A percentile compares a stretch with the other conserved stretches of the same genome.
These are phyloP conservation scores for Subacronicta megacephala DNA, from an alignment of 2,888 invertebrate species.

Conservation along the genomic window DNA sequence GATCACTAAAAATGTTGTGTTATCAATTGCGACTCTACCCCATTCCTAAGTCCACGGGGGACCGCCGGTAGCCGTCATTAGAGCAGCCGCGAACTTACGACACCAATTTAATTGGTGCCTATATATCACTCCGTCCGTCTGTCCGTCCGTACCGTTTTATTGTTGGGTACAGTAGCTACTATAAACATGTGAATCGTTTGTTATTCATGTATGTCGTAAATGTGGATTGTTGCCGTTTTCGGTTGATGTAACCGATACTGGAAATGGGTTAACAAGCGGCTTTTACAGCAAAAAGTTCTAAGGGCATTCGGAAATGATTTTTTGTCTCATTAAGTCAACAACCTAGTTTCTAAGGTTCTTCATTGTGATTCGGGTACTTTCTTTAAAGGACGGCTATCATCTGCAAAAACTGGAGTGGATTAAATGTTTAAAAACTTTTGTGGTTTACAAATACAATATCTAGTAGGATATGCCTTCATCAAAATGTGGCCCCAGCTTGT, in stretches of 20 bases:
- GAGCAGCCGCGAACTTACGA: constrained; percentile 80
- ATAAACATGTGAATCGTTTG: constrained; percentile 84
- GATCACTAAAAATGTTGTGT: no score
- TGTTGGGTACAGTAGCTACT: constrained; percentile 79
- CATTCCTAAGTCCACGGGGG: constrained; percentile 49
- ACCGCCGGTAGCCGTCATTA: constrained; percentile 85
- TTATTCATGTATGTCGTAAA: constrained; percentile 60
- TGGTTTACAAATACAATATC: no score
- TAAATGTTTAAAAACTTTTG: no score
- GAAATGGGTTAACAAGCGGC: constrained; percentile 22
- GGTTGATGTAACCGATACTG: constrained; percentile 1
- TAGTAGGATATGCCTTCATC: no score
- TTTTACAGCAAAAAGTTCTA: constrained; percentile 5
- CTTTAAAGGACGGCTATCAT: no score
- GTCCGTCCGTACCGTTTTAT: constrained; percentile 77
- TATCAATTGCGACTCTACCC: constrained; percentile 33
- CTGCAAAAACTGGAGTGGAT: no score
- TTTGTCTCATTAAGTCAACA: background rate
- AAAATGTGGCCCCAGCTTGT: no score
- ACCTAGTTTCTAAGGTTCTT: no score
- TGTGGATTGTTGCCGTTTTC: constrained; percentile 25
- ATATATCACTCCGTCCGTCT: constrained; percentile 78
- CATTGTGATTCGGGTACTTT: no score
- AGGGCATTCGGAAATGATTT: background rate
- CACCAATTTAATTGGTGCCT: constrained; percentile 81